A percentile compares a stretch with the other conserved stretches of the same genome.
Evolutionary conservation across 2,888 invertebrate species (phyloP).

Genomic region (Drosophila robusta): DNA sequence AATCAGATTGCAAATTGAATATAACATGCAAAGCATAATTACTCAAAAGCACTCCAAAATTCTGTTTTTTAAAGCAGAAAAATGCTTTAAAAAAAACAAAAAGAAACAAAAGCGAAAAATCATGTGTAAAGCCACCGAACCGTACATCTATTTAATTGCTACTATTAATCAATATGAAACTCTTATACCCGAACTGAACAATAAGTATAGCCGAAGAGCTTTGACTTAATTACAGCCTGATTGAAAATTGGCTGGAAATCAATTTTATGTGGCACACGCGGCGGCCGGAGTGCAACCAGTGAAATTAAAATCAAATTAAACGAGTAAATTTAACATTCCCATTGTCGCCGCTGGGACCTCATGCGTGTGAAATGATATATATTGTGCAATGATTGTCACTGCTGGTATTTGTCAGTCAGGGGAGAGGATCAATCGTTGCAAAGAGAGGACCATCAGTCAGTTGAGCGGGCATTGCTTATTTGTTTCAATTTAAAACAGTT

Average conservation of each 20-base stretch:
- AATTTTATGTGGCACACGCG: slow-evolving; percentile 21
- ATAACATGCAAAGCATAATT: neutral
- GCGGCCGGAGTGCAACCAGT: slow-evolving; percentile 9
- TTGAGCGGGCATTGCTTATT: slow-evolving; percentile 46
- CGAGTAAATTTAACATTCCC: slow-evolving; percentile 31
- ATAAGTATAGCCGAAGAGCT: slow-evolving; percentile 1
- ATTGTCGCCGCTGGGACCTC: slow-evolving; percentile 32
- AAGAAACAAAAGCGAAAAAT: neutral
- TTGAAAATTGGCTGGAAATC: slow-evolving; percentile 37
- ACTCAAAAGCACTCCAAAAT: too few species aligned
- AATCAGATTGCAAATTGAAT: neutral
- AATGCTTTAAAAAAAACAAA: neutral
- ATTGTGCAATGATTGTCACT: slow-evolving; percentile 30
- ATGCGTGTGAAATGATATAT: slow-evolving; percentile 25
- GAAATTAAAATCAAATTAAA: slow-evolving; percentile 55
- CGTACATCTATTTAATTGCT: slow-evolving; percentile 1
- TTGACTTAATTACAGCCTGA: slow-evolving; percentile 26
- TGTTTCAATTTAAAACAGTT: slow-evolving; percentile 65
- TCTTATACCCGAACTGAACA: neutral
- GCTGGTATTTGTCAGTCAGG: slow-evolving; percentile 7
- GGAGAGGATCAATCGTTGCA: slow-evolving; percentile 2
- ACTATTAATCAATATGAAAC: neutral
- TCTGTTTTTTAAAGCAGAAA: too few species aligned
- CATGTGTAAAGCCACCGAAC: neutral
- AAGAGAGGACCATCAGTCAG: slow-evolving; percentile 34